Evolutionary conservation across 37 sponge, comb jelly and placozoan species (phyloP), one percentile per base, ranked within the genome.

Genomic region (Oscarella lobularis): DNA sequence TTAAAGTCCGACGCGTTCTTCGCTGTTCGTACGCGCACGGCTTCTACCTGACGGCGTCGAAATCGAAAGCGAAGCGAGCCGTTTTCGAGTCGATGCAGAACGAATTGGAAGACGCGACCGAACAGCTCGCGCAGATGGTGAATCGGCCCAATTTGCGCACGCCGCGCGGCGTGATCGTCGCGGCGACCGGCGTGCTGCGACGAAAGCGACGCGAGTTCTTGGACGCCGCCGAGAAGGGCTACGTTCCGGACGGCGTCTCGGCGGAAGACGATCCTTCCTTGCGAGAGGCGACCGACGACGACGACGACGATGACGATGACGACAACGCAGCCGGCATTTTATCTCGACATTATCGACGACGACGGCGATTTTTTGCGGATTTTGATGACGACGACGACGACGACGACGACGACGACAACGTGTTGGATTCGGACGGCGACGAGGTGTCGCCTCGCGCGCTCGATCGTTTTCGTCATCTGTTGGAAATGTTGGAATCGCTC

Each of bases 11-110:
- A 38, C 40, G 80, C 0, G 74, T 83, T 4, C 83, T 95, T 36
- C 41, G 66, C 32, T 86, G 83, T 1, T 87, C 84, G 55, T 90
- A 84, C 81, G 80, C 77, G 31, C 83, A 81, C 74, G 84, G 86
- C 27, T 87, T 83, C 82, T 85, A 76, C 41, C 54, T 95, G 0
- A 41, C 54, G 55, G 77, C 73, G n/a, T 37, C 69, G 14, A 31
- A 29, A 2, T 67, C 66, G 34, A 70, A 69, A n/a, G 76, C 81
- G 1, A 31, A 9, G 3, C 80, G 87, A 74, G 86, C 20, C 20
- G 60, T 48, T 9, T 48, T 48, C 20, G 60, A 48, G 60, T 48
- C 20, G 14, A 48, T 48, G 60, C 60, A 48, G 60, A 48, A 84
- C 31, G 66, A 74, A 9, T 32, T 81, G 38, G 80, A 85, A 75